These are phyloP conservation scores for Ictalurus punctatus DNA, from an alignment of 2,113 vertebrate species.

Conservation along the genomic window DNA sequence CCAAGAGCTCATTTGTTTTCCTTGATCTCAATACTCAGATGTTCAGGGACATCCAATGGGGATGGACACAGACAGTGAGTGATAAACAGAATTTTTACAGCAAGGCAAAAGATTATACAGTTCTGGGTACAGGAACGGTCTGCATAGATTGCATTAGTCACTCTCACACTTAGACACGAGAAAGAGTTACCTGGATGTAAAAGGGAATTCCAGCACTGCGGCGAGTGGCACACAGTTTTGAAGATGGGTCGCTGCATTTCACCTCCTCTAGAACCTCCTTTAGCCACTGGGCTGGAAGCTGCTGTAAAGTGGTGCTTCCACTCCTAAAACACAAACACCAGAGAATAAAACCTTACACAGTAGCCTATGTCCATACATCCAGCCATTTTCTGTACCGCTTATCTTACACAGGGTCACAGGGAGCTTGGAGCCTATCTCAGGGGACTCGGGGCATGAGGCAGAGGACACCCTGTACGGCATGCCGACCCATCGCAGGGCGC, in stretches of 20 bases:
- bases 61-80: slow-evolving; percentile 5
- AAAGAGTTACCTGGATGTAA: slow-evolving; percentile 83
- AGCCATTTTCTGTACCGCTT: too few species aligned
- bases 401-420: too few species aligned
- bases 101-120: neutral
- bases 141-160: neutral
- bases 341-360: neutral
- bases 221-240: slow-evolving; percentile 91
- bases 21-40: slow-evolving; percentile 9
- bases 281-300: slow-evolving; percentile 86
- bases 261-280: slow-evolving; percentile 85
- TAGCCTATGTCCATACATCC: neutral
- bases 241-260: slow-evolving; percentile 85
- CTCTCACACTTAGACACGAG: neutral
- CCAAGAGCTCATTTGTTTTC: neutral
- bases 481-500: too few species aligned
- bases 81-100: neutral
- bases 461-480: too few species aligned
- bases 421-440: too few species aligned
- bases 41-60: neutral
- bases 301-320: slow-evolving; percentile 74
- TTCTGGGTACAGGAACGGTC: neutral
- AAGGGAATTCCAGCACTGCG: slow-evolving; percentile 96
- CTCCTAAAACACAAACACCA: slow-evolving; percentile 70
- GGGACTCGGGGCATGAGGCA: too few species aligned